Conservation (phyloP, 2,113 vertebrate genomes). For the Mus pahari region DNA sequence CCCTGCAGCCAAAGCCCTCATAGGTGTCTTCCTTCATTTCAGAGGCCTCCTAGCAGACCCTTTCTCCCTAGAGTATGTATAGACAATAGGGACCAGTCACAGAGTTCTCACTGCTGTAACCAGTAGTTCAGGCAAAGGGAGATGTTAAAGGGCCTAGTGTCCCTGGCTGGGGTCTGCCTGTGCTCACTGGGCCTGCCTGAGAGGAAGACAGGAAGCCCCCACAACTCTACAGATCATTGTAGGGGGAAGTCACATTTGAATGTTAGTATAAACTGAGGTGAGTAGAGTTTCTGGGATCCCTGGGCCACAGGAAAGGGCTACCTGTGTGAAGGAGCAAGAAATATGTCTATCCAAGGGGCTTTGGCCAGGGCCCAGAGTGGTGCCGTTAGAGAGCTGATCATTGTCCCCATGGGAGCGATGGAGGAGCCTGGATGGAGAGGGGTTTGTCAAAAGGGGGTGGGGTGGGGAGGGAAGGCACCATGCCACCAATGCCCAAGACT, state of each 20-base stretch:
- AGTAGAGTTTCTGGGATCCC: background rate
- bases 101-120: background rate
- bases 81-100: background rate
- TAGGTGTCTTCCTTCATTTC: background rate
- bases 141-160: background rate
- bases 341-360: background rate
- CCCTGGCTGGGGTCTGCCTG: background rate
- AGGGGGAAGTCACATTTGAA: too few relatives aligned
- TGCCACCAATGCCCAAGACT: background rate
- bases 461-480: background rate
- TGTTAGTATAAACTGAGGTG: background rate
- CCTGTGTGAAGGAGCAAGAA: background rate
- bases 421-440: background rate
- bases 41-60: background rate
- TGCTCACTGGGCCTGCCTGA: background rate
- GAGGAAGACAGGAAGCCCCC: background rate
- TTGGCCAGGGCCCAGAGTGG: background rate
- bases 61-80: background rate
- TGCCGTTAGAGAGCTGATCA: background rate
- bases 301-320: background rate
- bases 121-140: background rate
- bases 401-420: background rate
- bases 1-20: background rate
- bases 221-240: background rate
- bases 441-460: background rate